A percentile compares a stretch with the other conserved stretches of the same genome.
Conservation (phyloP, 2,888 invertebrate genomes). For the Athalia circularis region DNA sequence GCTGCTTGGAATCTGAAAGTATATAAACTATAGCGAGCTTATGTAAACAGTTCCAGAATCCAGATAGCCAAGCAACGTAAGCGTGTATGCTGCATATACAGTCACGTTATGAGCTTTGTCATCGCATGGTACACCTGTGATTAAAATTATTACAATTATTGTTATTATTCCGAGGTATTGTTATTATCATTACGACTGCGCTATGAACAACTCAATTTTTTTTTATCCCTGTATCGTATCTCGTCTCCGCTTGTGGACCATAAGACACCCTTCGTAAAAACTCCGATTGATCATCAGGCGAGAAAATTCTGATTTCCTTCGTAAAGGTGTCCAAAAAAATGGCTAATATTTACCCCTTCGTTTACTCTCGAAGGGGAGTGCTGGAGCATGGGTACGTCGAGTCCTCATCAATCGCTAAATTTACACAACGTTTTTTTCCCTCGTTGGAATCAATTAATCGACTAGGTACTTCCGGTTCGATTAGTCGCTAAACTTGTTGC, state of each 20-base stretch:
- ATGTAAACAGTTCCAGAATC: neutral
- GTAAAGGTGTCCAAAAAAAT: constrained; percentile 1
- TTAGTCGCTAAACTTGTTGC: constrained; percentile 44
- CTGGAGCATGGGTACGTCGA: neutral
- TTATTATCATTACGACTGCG: neutral
- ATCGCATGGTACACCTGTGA: constrained; percentile 25
- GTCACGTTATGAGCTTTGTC: constrained; percentile 5
- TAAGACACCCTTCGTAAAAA: neutral
- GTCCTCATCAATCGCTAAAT: constrained; percentile 21
- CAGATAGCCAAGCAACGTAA: neutral
- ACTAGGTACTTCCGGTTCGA: constrained; percentile 40
- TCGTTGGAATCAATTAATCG: constrained; percentile 36
- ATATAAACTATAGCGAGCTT: no score
- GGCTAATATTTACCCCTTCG: constrained; percentile 6
- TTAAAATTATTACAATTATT: constrained; percentile 22
- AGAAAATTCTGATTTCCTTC: neutral
- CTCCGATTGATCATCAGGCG: neutral
- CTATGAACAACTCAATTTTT: neutral
- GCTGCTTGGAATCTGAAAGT: no score
- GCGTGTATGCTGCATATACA: neutral
- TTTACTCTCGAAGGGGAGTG: neutral
- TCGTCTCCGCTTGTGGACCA: neutral
- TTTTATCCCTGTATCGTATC: neutral
- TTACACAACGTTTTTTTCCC: constrained; percentile 27
- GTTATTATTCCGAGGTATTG: neutral